phyloP scores from a whole-genome alignment of 2,797 vertebrate species.

The Ptychadena robeensis region DNA sequence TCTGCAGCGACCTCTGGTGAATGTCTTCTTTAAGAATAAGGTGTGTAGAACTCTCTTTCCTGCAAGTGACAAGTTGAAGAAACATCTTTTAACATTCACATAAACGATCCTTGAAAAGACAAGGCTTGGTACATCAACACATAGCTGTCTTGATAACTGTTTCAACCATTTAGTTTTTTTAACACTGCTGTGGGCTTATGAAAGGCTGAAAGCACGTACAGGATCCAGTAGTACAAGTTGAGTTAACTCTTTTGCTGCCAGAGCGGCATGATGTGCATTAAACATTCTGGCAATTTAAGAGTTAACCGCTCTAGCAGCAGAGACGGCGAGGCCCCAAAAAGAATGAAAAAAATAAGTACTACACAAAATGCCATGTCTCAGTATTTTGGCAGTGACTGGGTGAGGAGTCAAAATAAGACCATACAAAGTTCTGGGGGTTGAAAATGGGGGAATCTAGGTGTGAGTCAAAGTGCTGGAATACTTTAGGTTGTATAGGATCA shows the following conservation, averaged over 20 bases:
- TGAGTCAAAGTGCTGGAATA: slow-evolving; percentile 62
- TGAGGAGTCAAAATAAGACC: slow-evolving; percentile 35
- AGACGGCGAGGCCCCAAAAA: slow-evolving; percentile 31
- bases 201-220: slow-evolving; percentile 7
- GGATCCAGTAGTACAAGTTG: slow-evolving; percentile 39
- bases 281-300: slow-evolving; percentile 34
- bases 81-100: slow-evolving; percentile 35
- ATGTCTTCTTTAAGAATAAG: slow-evolving; percentile 1
- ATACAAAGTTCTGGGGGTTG: slow-evolving; percentile 22
- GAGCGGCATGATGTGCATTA: background rate
- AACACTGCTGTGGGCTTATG: slow-evolving; percentile 20
- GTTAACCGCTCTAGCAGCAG: slow-evolving; percentile 50
- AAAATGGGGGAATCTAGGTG: slow-evolving; percentile 41
- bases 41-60: slow-evolving; percentile 47
- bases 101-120: slow-evolving; percentile 76
- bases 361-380: slow-evolving; percentile 25
- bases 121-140: slow-evolving; percentile 79
- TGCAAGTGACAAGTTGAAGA: slow-evolving; percentile 44
- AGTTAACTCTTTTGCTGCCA: slow-evolving; percentile 37
- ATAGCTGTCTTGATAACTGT: slow-evolving; percentile 28
- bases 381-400: slow-evolving; percentile 42
- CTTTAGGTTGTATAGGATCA: slow-evolving; percentile 56
- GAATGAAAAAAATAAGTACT: slow-evolving; percentile 25
- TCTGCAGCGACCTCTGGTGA: background rate
- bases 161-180: background rate